Evolutionary conservation across 2,113 vertebrate genomes (phyloP).

Genomic region (Lophius piscatorius): DNA sequence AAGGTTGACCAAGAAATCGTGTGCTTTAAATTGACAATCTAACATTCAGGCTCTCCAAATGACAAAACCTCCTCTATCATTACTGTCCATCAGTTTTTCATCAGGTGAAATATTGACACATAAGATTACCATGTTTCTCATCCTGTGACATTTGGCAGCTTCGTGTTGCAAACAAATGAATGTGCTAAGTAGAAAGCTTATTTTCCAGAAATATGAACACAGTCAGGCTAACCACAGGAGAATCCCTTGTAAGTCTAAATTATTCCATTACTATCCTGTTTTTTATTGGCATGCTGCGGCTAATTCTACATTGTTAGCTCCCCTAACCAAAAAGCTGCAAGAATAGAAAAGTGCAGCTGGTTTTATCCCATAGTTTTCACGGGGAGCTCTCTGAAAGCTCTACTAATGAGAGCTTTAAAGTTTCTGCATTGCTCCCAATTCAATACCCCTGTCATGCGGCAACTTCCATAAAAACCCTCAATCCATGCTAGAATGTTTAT

Average conservation of each 20-base stretch:
- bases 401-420: background rate
- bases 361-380: no score
- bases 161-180: no score
- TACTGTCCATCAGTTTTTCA: background rate
- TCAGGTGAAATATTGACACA: background rate
- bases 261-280: background rate
- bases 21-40: background rate
- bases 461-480: constrained; percentile 6
- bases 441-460: constrained; percentile 1
- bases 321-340: background rate
- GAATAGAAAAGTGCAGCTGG: no score
- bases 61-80: background rate
- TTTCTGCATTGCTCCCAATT: constrained; percentile 6
- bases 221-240: background rate
- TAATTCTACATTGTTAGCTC: background rate
- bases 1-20: no score
- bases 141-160: no score
- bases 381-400: no score
- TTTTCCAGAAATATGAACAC: no score
- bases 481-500: background rate
- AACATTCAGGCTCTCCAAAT: background rate
- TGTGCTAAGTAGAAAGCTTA: no score
- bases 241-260: background rate
- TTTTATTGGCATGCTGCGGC: background rate
- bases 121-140: background rate